phyloP scores from a whole-genome alignment of 2,888 invertebrate species.

The Conistra vaccinii region DNA sequence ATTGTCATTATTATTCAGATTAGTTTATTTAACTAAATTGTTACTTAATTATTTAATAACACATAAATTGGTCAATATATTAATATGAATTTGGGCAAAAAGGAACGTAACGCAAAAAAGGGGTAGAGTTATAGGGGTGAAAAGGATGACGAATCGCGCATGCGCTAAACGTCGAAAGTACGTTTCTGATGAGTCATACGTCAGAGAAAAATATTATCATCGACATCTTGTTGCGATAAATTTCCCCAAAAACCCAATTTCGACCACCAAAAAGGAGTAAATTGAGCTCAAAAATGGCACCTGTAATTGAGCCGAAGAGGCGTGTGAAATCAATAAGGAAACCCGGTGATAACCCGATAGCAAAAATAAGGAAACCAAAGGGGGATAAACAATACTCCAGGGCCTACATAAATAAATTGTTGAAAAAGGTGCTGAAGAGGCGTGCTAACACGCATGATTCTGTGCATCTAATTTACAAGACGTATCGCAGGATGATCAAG shows the following conservation, averaged over 20 bases:
- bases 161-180: slow-evolving; percentile 18
- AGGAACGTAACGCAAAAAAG: slow-evolving; percentile 28
- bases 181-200: slow-evolving; percentile 5
- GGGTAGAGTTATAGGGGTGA: slow-evolving; percentile 29
- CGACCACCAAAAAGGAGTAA: not conserved
- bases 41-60: not conserved
- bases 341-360: not conserved
- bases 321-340: slow-evolving; percentile 41
- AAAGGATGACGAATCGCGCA: slow-evolving; percentile 35
- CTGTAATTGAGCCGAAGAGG: slow-evolving; percentile 19
- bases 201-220: not conserved
- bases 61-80: not conserved
- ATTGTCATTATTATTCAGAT: not conserved
- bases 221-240: slow-evolving; percentile 23
- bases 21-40: not conserved
- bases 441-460: slow-evolving; percentile 6
- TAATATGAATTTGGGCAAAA: slow-evolving; percentile 14
- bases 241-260: slow-evolving; percentile 15
- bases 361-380: slow-evolving; percentile 10
- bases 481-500: slow-evolving; percentile 18
- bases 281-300: slow-evolving; percentile 18
- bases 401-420: slow-evolving; percentile 8
- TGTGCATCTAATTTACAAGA: slow-evolving; percentile 16
- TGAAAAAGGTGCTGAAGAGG: slow-evolving; percentile 20
- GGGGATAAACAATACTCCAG: not conserved